Base-by-base conservation (phyloP, 1,140 invertebrate genomes). In the Habropoda laboriosa region DNA sequence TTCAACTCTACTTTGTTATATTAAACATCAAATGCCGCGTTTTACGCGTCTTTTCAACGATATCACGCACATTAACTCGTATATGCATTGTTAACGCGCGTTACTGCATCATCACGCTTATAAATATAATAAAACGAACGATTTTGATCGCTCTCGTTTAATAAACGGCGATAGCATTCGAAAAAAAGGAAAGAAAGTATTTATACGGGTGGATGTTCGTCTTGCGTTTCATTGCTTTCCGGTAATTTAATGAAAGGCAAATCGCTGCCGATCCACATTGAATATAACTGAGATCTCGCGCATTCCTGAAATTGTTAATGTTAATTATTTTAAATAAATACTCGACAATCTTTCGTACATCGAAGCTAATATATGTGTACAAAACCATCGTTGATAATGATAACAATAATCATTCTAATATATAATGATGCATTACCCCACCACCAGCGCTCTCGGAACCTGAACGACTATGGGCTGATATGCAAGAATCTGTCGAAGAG, bases 401-500 rank as follows among this genome's bases (percentile, higher is more conserved):
- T 13, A 57, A 45, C 42, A 58, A 42, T 58, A 64, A 75, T 40
- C 49, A 66, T 49, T 64, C 21, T 67, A 71, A 47, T 61, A 32
- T n/a, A 7, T 40, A 53, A 64, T n/a, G 16, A 27, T 72, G 63
- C 53, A 88, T 86, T 93, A 94, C 93, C 80, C 93, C 93, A 80
- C 92, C 92, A 79, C 91, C 91, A 35, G 89, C 90, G 81, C 93
- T 92, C 79, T 94, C 94, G 16, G 94, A 94, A 55, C 94, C 94
- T 32, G 94, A 95, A 79, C 94, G 92, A 85, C 94, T 94, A 79
- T 95, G 94, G 24, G 94, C 93, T 21, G 94, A 95, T 35, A 95
- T 88, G 88, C 94, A 95, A 4, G 94, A 95, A 81, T 95, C 94
- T 16, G 94, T 95, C 0, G 95, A 95, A 32, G 94, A 95, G 68